Base-by-base conservation (phyloP, 2,888 invertebrate genomes). In the Callyntrura sp. region DNA sequence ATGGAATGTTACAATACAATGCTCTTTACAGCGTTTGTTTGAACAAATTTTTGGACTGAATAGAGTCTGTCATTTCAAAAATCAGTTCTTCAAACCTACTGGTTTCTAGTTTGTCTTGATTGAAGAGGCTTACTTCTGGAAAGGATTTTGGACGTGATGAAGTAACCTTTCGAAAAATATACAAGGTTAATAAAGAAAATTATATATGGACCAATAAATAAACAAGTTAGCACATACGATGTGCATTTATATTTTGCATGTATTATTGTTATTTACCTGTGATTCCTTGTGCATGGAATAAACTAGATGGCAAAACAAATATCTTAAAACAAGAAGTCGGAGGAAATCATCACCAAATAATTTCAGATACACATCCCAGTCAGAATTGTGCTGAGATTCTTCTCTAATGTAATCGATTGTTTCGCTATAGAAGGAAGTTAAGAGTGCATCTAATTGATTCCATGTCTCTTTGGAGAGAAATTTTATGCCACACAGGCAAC, bases 281-380 rank as follows among this genome's bases (percentile, higher is more conserved):
- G 96, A 96, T 83, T 97, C 97, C 92, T 98, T 96, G 95, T 99
- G 99, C 94, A 98, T 96, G 93, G 98, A 97, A 93, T 99, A 95
- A 79, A 98, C 97, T 94, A 98, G 97, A 95, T 98, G 97, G 95
- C 98, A 99, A 96, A 99, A 99, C 92, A 98, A 97, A 95, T 97
- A 99, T 92, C 99, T 97, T 92, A 98, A 95, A 92, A 98, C 96
- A 91, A 98, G 95, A 91, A 98, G 96, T 91, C 99, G 96, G 93
- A 99, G 96, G 95, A 98, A 99, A 94, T 99, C 98, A 95, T 99
- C 99, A 62, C 98, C 98, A 95, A 98, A 97, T 95, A 98, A 98
- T 95, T 98, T 97, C 93, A 98, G 95, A 94, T 93, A 94, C 28
- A 93, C 93, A n/a, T 93, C 92, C 83, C 90, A 90, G 17, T 85